Evolutionary conservation across 2,888 invertebrate genomes (phyloP), one percentile per base, ranked within the genome.

Genomic region (Teinopalpus imperialis): DNA sequence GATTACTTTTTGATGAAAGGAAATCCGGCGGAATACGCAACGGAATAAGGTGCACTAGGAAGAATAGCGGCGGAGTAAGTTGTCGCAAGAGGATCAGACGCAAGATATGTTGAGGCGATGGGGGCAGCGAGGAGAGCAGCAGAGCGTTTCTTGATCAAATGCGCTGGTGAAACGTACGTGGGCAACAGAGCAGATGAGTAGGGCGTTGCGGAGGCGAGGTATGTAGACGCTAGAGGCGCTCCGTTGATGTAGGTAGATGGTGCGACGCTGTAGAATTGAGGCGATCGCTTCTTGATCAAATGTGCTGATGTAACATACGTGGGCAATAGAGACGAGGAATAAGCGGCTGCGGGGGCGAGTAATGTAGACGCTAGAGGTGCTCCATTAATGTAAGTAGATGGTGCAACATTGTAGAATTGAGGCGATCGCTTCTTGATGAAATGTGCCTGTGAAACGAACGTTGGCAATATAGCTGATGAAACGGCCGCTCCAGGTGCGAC

Each of bases 201-300:
- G 6, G 16, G 16, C 4, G 16, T 16, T 16, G 2, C 16, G 16
- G 16, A 4, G 2, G 16, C 16, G 2, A 16, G 2, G 16, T 16
- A 16, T 2, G 16, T n/a, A 4, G 16, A 16, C 2, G 35, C 27
- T 9, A 42, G 34, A 8, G 34, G 26, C 5, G 43, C 18, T 2
- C 27, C 12, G 5, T 73, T 53, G 9, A 74, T 35, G 48, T 54
- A 57, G 3, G 51, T 43, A 4, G 51, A 23, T 7, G 53, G 49
- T 9, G 31, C 31, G 16, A 32, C 12, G 18, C 12, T 32, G 32
- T 18, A 32, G 24, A 42, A 42, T n/a, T 18, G 32, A 62, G 69
- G 49, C 12, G 24, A 24, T 2, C 24, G 7, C 24, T 24, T 24
- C 24, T 24, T 24, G 2, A 24, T 24, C 8, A 24, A 7, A 24